phyloP scores from a whole-genome alignment of 2,888 invertebrate species.

The Sympetrum striolatum region DNA sequence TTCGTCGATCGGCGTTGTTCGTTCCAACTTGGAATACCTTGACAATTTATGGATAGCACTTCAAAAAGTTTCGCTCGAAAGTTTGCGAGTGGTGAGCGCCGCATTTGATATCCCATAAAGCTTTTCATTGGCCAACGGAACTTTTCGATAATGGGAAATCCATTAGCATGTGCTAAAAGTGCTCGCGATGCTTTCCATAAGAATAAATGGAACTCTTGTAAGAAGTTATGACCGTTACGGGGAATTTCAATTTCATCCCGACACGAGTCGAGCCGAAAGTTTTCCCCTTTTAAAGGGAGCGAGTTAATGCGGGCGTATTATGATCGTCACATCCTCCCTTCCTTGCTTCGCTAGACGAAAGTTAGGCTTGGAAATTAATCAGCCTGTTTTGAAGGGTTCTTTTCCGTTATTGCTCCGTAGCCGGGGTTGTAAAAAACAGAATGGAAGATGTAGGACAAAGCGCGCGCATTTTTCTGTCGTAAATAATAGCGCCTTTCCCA shows the following conservation, averaged over 20 bases:
- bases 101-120: not conserved
- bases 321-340: not conserved
- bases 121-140: not conserved
- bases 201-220: not conserved
- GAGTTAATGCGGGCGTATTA: not conserved
- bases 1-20: not conserved
- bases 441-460: no score
- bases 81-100: not conserved
- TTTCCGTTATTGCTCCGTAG: not conserved
- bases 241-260: not conserved
- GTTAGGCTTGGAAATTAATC: not conserved
- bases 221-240: not conserved
- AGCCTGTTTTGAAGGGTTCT: not conserved
- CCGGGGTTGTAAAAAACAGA: no score
- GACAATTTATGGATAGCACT: not conserved
- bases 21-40: not conserved
- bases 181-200: not conserved
- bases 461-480: no score
- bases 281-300: not conserved
- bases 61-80: not conserved
- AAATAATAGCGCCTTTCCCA: no score
- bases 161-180: not conserved
- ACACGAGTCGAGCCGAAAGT: not conserved
- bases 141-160: slow-evolving; percentile 5
- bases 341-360: not conserved